Base-by-base conservation (phyloP, 1,140 invertebrate genomes). In the Apolygus lucorum region DNA sequence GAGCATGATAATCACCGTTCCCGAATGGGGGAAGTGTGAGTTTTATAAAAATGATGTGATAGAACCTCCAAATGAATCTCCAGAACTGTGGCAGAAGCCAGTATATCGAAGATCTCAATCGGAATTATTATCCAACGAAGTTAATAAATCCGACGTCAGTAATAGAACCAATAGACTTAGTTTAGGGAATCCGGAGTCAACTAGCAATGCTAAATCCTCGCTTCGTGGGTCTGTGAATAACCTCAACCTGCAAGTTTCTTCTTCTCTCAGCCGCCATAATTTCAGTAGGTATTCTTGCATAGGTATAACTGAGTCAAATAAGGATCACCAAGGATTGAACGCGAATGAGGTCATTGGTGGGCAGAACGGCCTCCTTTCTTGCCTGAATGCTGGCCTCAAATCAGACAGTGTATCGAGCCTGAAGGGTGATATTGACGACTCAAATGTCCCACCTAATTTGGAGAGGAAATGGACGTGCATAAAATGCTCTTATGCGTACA, bases 401-500 rank as follows among this genome's bases (percentile, higher is more conserved):
- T 52, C 28, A 8, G 42, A 26, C 8, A 21, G 17, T 22, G 11
- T 24, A 4, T 8, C 22, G 11, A 4, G 22, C 4, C 4, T 59
- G 22, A 24, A 24, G 13, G 4, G 11, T 59, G 22, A 59, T 22
- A 11, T 59, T 59, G 54, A 59, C 4, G 22, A 22, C 11, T 22
- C 22, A 4, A 59, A 59, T 11, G 54, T 24, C 22, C 22, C 54
- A 22, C 21, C 77, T 68, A 77, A 79, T n/a, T 73, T 84, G 24
- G 83, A 83, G 69, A 85, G 90, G 71, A 90, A 90, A 86, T 94
- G 91, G 91, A 90, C 89, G 63, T 95, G 91, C 80, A 82, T 84
- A 68, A 88, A 91, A 78, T 95, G 91, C 79, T 92, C 90, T 74
- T 93, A 90, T 79, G 88, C 90, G 63, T 92, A 92, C 77, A 94